Conservation (phyloP, 2,888 invertebrate species). For the Eristalinus sepulchralis region DNA sequence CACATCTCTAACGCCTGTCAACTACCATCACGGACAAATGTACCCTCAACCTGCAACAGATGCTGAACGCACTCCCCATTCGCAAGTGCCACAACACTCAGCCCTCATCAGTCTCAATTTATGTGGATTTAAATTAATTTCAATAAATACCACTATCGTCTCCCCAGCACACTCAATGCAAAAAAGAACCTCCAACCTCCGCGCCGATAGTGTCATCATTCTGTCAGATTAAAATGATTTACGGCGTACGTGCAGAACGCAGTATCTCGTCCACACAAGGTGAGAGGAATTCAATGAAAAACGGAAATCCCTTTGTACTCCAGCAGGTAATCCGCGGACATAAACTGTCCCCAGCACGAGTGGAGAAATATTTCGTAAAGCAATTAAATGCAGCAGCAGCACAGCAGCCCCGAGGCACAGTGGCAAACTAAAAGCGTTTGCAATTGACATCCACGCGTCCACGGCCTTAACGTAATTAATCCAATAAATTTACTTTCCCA, state of each 20-base stretch:
- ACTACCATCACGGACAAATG: neutral
- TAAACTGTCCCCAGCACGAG: neutral
- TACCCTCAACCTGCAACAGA: neutral
- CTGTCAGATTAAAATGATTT: constrained; percentile 71
- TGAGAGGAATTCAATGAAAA: constrained; percentile 14
- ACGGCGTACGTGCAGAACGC: constrained; percentile 41
- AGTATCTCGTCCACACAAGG: constrained; percentile 6
- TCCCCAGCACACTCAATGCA: neutral
- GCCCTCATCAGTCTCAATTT: constrained; percentile 28
- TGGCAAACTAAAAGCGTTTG: constrained; percentile 52
- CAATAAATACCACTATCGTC: constrained; percentile 17
- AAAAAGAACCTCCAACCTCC: constrained; percentile 13
- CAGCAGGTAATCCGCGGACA: neutral
- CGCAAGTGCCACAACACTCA: constrained; percentile 7
- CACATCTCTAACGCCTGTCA: neutral
- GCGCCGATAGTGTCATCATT: constrained; percentile 67
- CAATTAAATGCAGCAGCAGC: constrained; percentile 67
- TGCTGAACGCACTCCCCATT: neutral
- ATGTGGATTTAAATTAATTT: constrained; percentile 37
- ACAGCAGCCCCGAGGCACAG: constrained; percentile 1
- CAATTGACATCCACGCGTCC: constrained; percentile 62
- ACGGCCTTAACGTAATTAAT: constrained; percentile 68
- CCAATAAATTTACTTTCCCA: constrained; percentile 65
- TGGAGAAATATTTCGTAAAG: constrained; percentile 9
- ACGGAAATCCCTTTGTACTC: constrained; percentile 36